A percentile compares a stretch with the other conserved stretches of the same genome.
Evolutionary conservation across 2,888 invertebrate genomes (phyloP).

Genomic region (Lysandra bellargus): DNA sequence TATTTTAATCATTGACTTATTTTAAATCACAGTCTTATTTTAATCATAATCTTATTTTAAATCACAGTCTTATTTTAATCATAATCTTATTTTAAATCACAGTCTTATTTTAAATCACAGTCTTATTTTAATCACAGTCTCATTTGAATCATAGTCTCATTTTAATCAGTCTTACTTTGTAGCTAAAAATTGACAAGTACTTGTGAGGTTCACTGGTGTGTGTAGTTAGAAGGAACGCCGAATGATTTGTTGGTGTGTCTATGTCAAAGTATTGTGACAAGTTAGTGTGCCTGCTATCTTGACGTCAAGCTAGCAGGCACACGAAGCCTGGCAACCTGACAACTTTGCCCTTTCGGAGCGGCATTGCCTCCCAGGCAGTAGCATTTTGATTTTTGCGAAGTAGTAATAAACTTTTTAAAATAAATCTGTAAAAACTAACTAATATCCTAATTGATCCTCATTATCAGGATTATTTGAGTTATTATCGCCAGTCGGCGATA

Average conservation of each 20-base stretch:
- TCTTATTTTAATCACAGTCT: too few species aligned
- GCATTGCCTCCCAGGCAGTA: constrained; percentile 34
- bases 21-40: too few species aligned
- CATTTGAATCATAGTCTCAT: constrained; percentile 32
- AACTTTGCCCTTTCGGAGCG: constrained; percentile 34
- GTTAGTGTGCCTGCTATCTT: constrained; percentile 34
- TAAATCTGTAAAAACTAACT: constrained; percentile 37
- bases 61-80: too few species aligned
- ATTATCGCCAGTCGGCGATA: constrained; percentile 38
- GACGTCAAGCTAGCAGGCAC: constrained; percentile 34
- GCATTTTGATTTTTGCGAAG: constrained; percentile 33
- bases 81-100: too few species aligned
- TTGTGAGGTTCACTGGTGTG: constrained; percentile 31
- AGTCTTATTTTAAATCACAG: too few species aligned
- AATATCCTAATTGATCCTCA: constrained; percentile 37
- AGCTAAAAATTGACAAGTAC: constrained; percentile 33
- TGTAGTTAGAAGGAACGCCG: constrained; percentile 32
- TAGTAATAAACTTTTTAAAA: constrained; percentile 34
- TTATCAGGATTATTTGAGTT: constrained; percentile 37
- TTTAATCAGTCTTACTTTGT: constrained; percentile 33
- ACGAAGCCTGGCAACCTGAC: constrained; percentile 34
- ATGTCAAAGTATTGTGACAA: constrained; percentile 35
- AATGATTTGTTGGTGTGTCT: constrained; percentile 34
- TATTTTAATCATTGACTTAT: too few species aligned
- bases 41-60: too few species aligned